Conservation (phyloP, 2,888 invertebrate species). For the Perithous albicinctus region DNA sequence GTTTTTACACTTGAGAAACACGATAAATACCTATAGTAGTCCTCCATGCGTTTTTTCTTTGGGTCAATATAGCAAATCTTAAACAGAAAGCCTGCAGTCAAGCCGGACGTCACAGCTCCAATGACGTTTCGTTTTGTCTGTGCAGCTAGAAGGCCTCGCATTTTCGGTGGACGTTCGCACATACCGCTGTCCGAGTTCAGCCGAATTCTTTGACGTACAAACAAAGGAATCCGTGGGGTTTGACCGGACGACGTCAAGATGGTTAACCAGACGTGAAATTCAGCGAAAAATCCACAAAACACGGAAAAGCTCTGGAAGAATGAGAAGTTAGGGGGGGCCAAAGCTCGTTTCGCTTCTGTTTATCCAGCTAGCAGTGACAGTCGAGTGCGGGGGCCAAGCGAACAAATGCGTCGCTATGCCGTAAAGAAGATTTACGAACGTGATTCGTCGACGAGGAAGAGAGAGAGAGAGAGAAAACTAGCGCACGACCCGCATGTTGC, state of each 20-base stretch:
- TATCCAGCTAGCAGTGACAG: slow-evolving; percentile 6
- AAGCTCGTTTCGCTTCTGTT: slow-evolving; percentile 28
- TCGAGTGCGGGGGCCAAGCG: slow-evolving; percentile 8
- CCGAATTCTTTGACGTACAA: neutral
- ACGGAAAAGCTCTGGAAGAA: neutral
- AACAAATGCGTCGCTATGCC: slow-evolving; percentile 58
- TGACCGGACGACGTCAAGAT: neutral
- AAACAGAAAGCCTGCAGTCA: slow-evolving; percentile 60
- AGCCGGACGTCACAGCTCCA: slow-evolving; percentile 3
- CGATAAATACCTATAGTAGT: slow-evolving; percentile 59
- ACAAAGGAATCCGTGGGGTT: neutral
- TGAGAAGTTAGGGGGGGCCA: neutral
- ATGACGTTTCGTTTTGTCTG: slow-evolving; percentile 56
- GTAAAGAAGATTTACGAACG: slow-evolving; percentile 68
- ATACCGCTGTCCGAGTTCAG: slow-evolving; percentile 17
- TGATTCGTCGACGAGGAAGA: slow-evolving; percentile 50
- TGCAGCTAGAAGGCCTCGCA: slow-evolving; percentile 55
- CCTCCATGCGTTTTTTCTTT: slow-evolving; percentile 27
- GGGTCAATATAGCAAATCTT: slow-evolving; percentile 32
- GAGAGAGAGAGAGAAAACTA: slow-evolving; percentile 6
- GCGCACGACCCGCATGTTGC: slow-evolving; percentile 39
- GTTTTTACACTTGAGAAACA: neutral
- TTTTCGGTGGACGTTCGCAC: slow-evolving; percentile 49
- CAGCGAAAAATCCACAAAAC: neutral
- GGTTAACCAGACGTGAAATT: neutral